Base-by-base conservation (phyloP, 64 coral and sea anemone species). In the Montipora sp. region DNA sequence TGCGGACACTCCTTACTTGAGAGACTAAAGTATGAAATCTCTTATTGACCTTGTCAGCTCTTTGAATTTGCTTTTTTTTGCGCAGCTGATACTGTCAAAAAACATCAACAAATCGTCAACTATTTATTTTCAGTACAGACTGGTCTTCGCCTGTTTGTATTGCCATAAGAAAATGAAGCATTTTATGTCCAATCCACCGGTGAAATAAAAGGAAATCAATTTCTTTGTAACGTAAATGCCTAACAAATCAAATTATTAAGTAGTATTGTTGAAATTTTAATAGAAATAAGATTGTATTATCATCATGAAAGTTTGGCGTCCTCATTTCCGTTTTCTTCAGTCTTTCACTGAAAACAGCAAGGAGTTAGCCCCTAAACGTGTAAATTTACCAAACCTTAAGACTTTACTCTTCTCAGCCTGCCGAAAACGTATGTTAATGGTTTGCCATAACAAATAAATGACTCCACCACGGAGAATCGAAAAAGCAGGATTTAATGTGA, bases 51-150 rank as follows among this genome's bases (percentile, higher is more conserved):
- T 66, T 14, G 61, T 66, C 12, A 71, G 68, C 8, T 23, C 19
- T 18, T 10, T 44, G 46, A 72, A 85, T 85, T 83, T 70, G 23
- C 48, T 85, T 46, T 19, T 63, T 72, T 84, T 85, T 85, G 16
- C 19, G 47, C 82, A 71, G 47, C 82, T 47, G 51, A 85, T 72
- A 84, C 20, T 85, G 46, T 85, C 65, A 10, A 20, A 70, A 85
- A 72, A 49, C 46, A 72, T 71, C 63, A 85, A 69, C 44, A 85
- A 85, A 85, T 72, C 15, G 47, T 12, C 2, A 22, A 16, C 45
- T 48, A 47, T 71, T 85, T 72, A 16, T 11, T 71, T 85, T 72
- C 48, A 8, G 45, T 50, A 85, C 60, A 12, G 23, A 85, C 63
- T 73, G 7, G 0, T 72, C 8, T 70, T 85, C 68, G 65, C 19